Base-by-base conservation (phyloP, 2,888 invertebrate genomes). In the Sinotaia quadrata region DNA sequence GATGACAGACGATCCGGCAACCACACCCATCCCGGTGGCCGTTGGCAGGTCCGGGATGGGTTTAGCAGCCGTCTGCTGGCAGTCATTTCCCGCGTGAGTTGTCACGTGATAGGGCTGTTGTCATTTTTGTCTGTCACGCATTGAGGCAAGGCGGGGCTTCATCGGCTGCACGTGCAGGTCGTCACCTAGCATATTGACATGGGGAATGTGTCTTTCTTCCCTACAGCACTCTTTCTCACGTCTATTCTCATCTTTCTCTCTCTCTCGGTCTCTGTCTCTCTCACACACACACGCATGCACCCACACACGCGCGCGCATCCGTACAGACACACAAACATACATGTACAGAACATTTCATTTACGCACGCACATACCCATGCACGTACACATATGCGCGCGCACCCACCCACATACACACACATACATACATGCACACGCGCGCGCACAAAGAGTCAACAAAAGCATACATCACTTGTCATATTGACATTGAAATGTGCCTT, bases 61-160 rank as follows among this genome's bases (percentile, higher is more conserved):
- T 65, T 65, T 65, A 37, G 56, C 65, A 65, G 65, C 54, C 54
- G 52, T 15, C n/a, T 44, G 12, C 27, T 65, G 65, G 65, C 65
- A 65, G 54, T 65, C 29, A 54, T 34, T 65, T 65, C 65, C 65
- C 65, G 37, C 52, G 54, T 56, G 33, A 15, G 31, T 31, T 18
- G 65, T 65, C 65, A 65, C 65, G 65, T 65, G 65, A 65, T 65
- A 65, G 56, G 27, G 44, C 44, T 65, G 65, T 65, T 65, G 65
- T 65, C 65, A 65, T 65, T 65, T 31, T 65, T 56, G 65, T 31
- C 65, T 65, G 65, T 65, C 65, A 65, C 65, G 52, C 24, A 54
- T 34, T 5, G 10, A 3, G 24, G 60, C 54, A 27, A 15, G 54
- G 54, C 54, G 54, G 24, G 54, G 54, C 54, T 31, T 54, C 27